Percentiles rank a stretch among this genome's conserved stretches.
Conservation (phyloP, 2,797 vertebrate species). For the Hapalemur alaotrensis region DNA sequence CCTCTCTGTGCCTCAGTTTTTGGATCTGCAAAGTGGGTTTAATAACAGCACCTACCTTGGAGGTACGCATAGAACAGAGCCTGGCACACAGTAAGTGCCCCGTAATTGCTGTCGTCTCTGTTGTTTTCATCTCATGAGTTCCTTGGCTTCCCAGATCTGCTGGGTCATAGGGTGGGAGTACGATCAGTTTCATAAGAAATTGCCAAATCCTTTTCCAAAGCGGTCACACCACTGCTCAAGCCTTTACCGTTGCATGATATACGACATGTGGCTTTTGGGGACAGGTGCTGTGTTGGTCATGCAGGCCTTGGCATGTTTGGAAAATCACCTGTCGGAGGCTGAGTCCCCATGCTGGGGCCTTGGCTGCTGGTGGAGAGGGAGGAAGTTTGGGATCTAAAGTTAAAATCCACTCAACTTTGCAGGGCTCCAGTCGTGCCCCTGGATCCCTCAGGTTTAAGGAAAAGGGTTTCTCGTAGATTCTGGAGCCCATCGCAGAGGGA, state of each 20-base stretch:
- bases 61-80: background rate
- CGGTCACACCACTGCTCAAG: background rate
- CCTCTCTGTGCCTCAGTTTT: background rate
- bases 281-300: fast-evolving
- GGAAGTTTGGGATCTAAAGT: background rate
- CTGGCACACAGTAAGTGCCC: background rate
- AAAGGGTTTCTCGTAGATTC: background rate
- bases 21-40: background rate
- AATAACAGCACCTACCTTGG: background rate
- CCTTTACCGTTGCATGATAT: background rate
- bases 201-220: background rate
- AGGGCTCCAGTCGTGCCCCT: background rate
- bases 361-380: background rate
- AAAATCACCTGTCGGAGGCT: background rate
- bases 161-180: too few relatives aligned
- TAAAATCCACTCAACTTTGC: background rate
- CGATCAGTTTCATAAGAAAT: background rate
- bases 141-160: too few relatives aligned
- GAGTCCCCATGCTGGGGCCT: too few relatives aligned
- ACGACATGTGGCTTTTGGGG: background rate
- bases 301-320: background rate
- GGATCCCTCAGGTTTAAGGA: background rate
- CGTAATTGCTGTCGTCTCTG: too few relatives aligned
- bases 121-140: background rate
- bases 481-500: background rate